These are phyloP conservation scores for Cyanocitta stelleri DNA, from an alignment of 2,113 vertebrate genomes.

Conservation along the genomic window DNA sequence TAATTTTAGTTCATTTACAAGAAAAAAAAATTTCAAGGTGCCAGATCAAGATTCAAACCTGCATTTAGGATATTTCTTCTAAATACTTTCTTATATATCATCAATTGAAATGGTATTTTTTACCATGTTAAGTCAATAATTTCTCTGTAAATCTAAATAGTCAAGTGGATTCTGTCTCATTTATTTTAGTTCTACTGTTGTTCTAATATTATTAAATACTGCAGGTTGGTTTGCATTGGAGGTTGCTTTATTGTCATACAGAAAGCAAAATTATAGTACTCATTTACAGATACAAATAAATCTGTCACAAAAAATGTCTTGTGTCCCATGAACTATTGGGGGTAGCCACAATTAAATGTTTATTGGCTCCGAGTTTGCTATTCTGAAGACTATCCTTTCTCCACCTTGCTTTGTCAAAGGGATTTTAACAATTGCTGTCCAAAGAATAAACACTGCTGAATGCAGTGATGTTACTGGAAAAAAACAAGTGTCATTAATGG, in stretches of 20 bases:
- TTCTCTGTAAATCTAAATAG: not conserved
- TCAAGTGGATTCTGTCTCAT: not conserved
- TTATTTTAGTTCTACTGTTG: not conserved
- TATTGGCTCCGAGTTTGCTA: not conserved
- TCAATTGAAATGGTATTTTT: not conserved
- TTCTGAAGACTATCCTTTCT: not conserved
- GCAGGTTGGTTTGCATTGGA: not conserved
- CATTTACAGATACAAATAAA: not conserved
- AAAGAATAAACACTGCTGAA: not conserved
- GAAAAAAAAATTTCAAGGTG: not conserved
- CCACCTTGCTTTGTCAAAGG: not conserved
- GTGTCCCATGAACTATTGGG: fast-evolving
- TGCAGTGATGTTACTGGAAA: not conserved
- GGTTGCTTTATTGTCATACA: not conserved
- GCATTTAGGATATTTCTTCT: not conserved
- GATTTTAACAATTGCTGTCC: not conserved
- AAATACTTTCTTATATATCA: not conserved
- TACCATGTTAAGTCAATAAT: not conserved
- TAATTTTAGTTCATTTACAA: not conserved
- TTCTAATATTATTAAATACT: not conserved
- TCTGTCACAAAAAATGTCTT: not conserved
- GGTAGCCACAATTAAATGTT: not conserved
- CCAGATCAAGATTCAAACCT: not conserved
- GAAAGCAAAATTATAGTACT: not conserved
- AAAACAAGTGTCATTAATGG: not conserved